Conservation (phyloP, 2,797 vertebrate genomes). For the Pelochelys cantorii region DNA sequence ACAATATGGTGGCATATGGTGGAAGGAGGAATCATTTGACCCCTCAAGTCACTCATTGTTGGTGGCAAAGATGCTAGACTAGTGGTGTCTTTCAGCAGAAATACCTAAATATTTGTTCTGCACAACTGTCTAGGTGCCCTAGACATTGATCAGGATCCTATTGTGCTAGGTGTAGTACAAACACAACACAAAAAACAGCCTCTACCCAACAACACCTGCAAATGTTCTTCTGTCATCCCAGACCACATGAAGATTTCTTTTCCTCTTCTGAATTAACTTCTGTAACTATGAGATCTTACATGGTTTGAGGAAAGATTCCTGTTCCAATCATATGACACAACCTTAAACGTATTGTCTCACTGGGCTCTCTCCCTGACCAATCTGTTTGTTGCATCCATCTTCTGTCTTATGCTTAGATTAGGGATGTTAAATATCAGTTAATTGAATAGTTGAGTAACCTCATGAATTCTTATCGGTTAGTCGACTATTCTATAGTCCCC, state of each 20-base stretch:
- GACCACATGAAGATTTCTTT: rapidly evolving
- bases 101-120: constrained; percentile 28
- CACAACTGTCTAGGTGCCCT: constrained; percentile 1
- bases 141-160: background rate
- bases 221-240: background rate
- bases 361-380: background rate
- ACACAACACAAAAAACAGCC: background rate
- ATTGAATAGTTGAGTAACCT: too few species aligned
- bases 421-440: too few species aligned
- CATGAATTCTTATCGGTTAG: too few species aligned
- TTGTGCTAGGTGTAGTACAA: background rate
- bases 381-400: background rate
- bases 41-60: background rate
- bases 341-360: background rate
- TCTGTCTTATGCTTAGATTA: background rate
- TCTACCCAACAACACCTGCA: background rate
- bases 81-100: background rate
- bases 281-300: background rate
- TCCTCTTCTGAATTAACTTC: background rate
- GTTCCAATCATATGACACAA: rapidly evolving
- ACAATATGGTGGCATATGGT: background rate
- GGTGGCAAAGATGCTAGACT: background rate
- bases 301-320: background rate
- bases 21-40: constrained; percentile 5
- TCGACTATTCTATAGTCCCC: too few species aligned